A percentile compares a stretch with the other conserved stretches of the same genome.
phyloP scores from a whole-genome alignment of 2,888 invertebrate species.

The Lithophane semibrunnea region DNA sequence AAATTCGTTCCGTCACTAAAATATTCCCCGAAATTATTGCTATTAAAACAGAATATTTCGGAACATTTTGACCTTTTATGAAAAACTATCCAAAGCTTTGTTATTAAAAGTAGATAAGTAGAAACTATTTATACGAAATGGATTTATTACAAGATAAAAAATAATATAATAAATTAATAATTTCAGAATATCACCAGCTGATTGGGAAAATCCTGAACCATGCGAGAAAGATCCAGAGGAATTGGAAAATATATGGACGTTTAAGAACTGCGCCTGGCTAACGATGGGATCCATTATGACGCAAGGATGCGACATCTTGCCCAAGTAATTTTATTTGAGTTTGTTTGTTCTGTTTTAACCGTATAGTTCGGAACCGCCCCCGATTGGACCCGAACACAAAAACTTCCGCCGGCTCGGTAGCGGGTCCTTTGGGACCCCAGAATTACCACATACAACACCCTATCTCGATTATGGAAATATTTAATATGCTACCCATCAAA shows the following conservation, averaged over 20 bases:
- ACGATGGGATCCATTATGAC: constrained; percentile 97
- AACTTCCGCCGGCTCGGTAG: too few relatives aligned
- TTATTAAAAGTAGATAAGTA: not conserved
- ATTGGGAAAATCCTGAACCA: constrained; percentile 98
- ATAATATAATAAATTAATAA: constrained; percentile 16
- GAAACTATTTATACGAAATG: not conserved
- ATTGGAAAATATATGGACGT: constrained; percentile 96
- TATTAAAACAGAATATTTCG: too few relatives aligned
- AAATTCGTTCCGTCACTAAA: not conserved
- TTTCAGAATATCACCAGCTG: constrained; percentile 95
- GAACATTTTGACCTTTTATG: not conserved
- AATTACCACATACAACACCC: too few relatives aligned
- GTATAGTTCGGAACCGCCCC: too few relatives aligned
- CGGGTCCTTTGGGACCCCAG: too few relatives aligned
- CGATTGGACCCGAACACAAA: too few relatives aligned
- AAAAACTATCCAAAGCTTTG: not conserved
- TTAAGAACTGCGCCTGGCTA: constrained; percentile 97
- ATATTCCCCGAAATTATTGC: not conserved
- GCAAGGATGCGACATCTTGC: constrained; percentile 97
- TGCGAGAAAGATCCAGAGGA: constrained; percentile 96
- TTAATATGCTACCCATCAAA: too few relatives aligned
- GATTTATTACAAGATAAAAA: not conserved
- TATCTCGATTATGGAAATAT: too few relatives aligned
- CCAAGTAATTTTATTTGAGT: constrained; percentile 91
- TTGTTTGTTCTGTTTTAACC: not conserved